Percentiles rank a stretch among this genome's conserved stretches.
These are phyloP conservation scores for Exephanes ischioxanthus DNA, from an alignment of 2,888 invertebrate species.

Conservation along the genomic window DNA sequence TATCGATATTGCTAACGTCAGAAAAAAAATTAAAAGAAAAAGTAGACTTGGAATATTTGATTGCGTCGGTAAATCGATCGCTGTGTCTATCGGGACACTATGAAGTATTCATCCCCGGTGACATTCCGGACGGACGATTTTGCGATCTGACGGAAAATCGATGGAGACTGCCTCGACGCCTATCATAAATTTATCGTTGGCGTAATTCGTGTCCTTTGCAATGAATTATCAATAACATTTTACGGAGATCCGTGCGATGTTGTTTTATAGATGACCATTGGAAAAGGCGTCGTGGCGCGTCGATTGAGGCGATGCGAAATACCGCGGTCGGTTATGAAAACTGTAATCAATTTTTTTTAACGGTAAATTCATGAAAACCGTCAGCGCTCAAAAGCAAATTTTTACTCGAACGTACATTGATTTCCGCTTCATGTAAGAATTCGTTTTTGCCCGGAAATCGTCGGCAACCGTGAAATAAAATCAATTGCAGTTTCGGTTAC, in stretches of 20 bases:
- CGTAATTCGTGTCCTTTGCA: neutral
- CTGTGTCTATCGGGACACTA: conserved; percentile 6
- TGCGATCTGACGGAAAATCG: conserved; percentile 35
- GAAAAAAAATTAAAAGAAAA: conserved; percentile 2
- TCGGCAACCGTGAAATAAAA: no score
- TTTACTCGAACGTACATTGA: no score
- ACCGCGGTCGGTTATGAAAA: no score
- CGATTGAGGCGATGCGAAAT: no score
- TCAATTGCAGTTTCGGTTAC: no score
- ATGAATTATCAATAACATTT: neutral
- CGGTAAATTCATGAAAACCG: no score
- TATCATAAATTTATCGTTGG: neutral
- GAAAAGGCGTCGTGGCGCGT: no score
- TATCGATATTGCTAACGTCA: neutral
- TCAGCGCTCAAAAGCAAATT: no score
- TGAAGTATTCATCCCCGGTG: conserved; percentile 26
- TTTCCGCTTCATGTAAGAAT: no score
- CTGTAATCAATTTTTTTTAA: no score
- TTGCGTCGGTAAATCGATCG: conserved; percentile 11
- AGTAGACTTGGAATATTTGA: conserved; percentile 1
- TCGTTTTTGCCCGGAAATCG: no score
- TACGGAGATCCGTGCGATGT: neutral
- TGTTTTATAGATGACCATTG: neutral
- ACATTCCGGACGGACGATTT: neutral
- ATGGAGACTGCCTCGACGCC: neutral